These are phyloP conservation scores for Solenodon paradoxus DNA, from an alignment of 2,113 vertebrate species.

Conservation along the genomic window DNA sequence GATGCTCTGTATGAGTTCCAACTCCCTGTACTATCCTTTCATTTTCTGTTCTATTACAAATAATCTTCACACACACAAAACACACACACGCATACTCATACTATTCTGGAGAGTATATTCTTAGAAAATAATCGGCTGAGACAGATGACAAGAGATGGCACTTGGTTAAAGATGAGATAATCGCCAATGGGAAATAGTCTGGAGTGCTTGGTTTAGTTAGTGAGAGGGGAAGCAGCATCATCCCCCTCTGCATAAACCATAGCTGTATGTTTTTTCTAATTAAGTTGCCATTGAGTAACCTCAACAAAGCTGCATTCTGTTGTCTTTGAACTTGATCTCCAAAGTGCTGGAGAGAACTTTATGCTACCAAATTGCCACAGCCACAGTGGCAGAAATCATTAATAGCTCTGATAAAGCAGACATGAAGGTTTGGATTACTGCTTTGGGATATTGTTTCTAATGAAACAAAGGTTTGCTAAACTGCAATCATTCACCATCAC, in stretches of 20 bases:
- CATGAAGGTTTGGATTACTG: slow-evolving; percentile 40
- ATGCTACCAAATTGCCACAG: slow-evolving; percentile 27
- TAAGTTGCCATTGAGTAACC: slow-evolving; percentile 23
- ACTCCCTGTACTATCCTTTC: neutral
- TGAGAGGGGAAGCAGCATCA: neutral
- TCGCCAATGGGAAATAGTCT: neutral
- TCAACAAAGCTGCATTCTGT: neutral
- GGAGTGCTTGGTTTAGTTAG: neutral
- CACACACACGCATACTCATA: neutral
- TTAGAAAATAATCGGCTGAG: neutral
- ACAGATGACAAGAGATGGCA: slow-evolving; percentile 48
- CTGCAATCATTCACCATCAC: neutral
- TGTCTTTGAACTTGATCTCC: slow-evolving; percentile 15
- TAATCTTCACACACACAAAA: neutral
- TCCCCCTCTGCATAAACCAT: neutral
- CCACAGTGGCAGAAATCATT: slow-evolving; percentile 51
- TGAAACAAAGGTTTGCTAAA: slow-evolving; percentile 40
- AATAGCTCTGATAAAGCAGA: slow-evolving; percentile 13
- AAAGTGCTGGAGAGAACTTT: slow-evolving; percentile 43
- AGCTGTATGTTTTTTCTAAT: slow-evolving; percentile 26
- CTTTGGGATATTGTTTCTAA: slow-evolving; percentile 49
- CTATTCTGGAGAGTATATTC: neutral
- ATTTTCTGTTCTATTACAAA: neutral
- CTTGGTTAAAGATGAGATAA: slow-evolving; percentile 9
- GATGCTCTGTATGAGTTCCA: neutral